Evolutionary conservation across 2,888 invertebrate species (phyloP).

Genomic region (Drosophila trichaetosa): DNA sequence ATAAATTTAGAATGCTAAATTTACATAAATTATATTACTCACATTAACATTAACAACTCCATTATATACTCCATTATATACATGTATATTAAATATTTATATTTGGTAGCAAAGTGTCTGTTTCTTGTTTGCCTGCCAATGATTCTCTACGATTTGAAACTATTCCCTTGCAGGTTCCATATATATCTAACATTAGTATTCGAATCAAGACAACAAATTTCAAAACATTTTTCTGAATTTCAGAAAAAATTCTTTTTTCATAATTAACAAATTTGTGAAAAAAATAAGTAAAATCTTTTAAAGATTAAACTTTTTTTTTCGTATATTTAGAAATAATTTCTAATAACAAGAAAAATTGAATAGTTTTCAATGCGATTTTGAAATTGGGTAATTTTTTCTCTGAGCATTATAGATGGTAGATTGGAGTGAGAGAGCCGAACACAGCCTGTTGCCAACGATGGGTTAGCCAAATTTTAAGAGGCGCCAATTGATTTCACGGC

Average conservation of each 20-base stretch:
- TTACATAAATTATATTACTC: not conserved
- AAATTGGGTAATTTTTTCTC: too few relatives aligned
- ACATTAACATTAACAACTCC: not conserved
- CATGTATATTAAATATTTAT: not conserved
- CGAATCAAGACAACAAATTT: too few relatives aligned
- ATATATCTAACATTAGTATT: not conserved
- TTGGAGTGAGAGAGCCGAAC: not conserved
- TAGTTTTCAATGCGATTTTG: too few relatives aligned
- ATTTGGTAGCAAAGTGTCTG: not conserved
- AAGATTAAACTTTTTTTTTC: too few relatives aligned
- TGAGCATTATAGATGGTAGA: not conserved
- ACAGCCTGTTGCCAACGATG: constrained; percentile 11
- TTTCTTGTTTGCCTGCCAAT: not conserved
- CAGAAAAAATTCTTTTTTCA: too few relatives aligned
- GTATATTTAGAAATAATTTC: too few relatives aligned
- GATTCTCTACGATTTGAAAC: not conserved
- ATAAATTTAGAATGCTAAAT: not conserved
- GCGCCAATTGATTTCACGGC: constrained; percentile 63
- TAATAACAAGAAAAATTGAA: too few relatives aligned
- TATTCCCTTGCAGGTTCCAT: not conserved
- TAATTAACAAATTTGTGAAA: too few relatives aligned
- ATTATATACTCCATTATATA: not conserved
- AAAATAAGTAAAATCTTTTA: too few relatives aligned
- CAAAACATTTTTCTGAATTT: too few relatives aligned
- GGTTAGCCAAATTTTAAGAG: constrained; percentile 31